Base-by-base conservation (phyloP, 2,797 vertebrate genomes). In the Brachyalestes nurse region DNA sequence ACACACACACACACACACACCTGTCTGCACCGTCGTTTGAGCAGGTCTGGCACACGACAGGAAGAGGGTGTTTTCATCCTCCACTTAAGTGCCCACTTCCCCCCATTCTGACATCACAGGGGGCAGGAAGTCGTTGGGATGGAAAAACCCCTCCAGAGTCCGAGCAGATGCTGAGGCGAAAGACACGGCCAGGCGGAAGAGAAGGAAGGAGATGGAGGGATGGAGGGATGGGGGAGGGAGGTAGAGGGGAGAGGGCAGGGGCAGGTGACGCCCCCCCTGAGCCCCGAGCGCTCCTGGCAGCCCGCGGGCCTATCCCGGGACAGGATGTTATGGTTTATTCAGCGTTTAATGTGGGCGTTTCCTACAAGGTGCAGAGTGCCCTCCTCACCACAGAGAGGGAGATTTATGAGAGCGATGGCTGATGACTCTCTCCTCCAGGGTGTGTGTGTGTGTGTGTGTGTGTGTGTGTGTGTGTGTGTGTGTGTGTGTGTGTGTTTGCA, bases 241-340 rank as follows among this genome's bases (percentile, higher is more conserved):
- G 80, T 53, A 67, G 82, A 65, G 60, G 61, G 84, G 47, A 65
- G 21, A 34, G 67, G 19, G 77, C 53, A 13, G 47, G 88, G 91
- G 89, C 88, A 92, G 89, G 76, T 89, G 87, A 86, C 86, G 88
- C 89, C 79, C 88, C 88, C 88, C 71, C 61, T 6, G n/a, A 78
- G 90, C 90, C 88, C 90, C 87, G 58, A 87, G 88, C 88, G 88
- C 87, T 73, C 75, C 79, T 72, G 76, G 19, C 87, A 91, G 92
- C 40, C 84, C 42, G 25, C 53, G 17, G 66, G 76, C 14, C 61
- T 17, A 23, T 64, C 61, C 61, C 61, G 9, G 93, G 95, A 93
- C 95, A 96, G 96, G 95, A 96, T 96, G 95, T 94, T 96, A 95
- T 95, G 94, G 96, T 95, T 96, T 95, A 94, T 95, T 96, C 94